These are phyloP conservation scores for Panonychus citri DNA, from an alignment of 1,140 invertebrate genomes.

Conservation along the genomic window DNA sequence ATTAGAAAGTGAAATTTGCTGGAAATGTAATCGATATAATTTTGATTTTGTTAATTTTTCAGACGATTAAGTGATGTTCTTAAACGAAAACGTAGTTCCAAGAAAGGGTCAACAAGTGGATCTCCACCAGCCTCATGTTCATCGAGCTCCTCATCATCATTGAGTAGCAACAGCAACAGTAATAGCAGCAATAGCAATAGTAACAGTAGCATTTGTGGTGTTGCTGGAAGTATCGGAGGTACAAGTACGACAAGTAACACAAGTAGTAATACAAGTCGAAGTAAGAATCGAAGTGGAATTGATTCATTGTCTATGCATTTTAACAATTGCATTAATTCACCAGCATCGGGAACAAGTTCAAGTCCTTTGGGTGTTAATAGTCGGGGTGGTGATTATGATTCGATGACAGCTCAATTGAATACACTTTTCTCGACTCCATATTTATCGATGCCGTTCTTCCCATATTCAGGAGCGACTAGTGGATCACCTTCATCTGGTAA, in stretches of 20 bases:
- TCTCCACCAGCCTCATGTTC: background rate
- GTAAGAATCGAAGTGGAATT: background rate
- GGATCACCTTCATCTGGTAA: background rate
- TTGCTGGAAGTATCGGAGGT: too few relatives aligned
- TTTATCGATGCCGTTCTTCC: constrained; percentile 7
- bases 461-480: background rate
- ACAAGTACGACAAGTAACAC: background rate
- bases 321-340: background rate
- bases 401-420: background rate
- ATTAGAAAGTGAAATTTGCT: too few relatives aligned
- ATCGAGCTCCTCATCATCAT: background rate
- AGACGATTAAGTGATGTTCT: constrained; percentile 51
- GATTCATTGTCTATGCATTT: background rate
- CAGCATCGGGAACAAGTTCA: background rate
- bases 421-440: constrained; percentile 1
- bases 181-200: too few relatives aligned
- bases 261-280: background rate
- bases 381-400: background rate
- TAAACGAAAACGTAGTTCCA: constrained; percentile 45
- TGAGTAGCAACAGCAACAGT: background rate
- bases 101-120: constrained; percentile 7
- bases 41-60: constrained; percentile 8
- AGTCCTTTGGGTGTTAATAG: background rate
- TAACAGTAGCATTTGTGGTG: too few relatives aligned
- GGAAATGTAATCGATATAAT: too few relatives aligned